Conservation (phyloP, 2,797 vertebrate species). For the Orientallactaga sibirica region DNA sequence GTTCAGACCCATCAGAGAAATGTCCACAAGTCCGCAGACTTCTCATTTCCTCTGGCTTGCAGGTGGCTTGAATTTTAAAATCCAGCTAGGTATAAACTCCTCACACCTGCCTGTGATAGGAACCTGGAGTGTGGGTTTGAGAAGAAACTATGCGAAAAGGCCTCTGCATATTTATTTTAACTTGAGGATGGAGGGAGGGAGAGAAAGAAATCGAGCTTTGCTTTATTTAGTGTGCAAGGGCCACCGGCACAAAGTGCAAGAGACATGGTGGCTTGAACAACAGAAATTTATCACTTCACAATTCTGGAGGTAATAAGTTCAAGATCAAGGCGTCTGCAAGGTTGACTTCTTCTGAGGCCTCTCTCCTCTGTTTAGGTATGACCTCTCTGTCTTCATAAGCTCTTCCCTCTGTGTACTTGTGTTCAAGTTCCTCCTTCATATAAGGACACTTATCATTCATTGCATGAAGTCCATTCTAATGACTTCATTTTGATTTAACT, state of each 20-base stretch:
- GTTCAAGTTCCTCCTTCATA: neutral
- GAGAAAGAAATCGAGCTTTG: neutral
- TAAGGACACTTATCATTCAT: neutral
- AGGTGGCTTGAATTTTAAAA: neutral
- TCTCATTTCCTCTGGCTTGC: neutral
- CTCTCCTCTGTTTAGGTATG: neutral
- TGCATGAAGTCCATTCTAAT: neutral
- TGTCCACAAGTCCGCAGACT: neutral
- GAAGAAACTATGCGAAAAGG: constrained; percentile 4
- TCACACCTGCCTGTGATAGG: neutral
- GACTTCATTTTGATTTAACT: constrained; percentile 11
- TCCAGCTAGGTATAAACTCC: neutral
- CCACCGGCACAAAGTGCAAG: neutral
- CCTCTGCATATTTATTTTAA: neutral
- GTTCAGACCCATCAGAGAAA: neutral
- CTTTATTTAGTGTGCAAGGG: neutral
- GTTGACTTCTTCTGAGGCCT: neutral
- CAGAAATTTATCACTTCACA: neutral
- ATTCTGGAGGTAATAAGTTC: neutral
- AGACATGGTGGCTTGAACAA: neutral
- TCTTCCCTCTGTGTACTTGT: neutral
- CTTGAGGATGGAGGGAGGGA: neutral
- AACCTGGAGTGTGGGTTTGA: neutral
- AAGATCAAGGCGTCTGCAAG: neutral
- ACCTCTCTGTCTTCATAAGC: neutral